These are phyloP conservation scores for Drosophila lini DNA, from an alignment of 1,140 invertebrate species.

Conservation along the genomic window DNA sequence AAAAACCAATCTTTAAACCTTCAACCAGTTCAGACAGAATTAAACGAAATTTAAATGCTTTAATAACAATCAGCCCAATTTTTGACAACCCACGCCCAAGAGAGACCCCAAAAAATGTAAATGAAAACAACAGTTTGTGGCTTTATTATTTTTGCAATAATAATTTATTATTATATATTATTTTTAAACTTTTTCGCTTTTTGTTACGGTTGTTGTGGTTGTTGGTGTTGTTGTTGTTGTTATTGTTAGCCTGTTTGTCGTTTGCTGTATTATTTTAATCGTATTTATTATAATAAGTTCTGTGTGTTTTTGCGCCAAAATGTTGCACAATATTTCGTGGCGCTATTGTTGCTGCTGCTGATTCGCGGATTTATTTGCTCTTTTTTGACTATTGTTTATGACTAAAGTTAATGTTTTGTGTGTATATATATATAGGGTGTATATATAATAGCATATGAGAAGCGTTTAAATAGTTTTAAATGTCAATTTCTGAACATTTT, in stretches of 20 bases:
- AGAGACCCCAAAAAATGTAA: conserved; percentile 13
- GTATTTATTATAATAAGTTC: conserved; percentile 73
- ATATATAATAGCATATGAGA: conserved; percentile 73
- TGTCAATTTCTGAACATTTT: conserved; percentile 66
- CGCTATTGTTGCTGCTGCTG: conserved; percentile 43
- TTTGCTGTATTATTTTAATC: conserved; percentile 62
- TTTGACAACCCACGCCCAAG: not conserved
- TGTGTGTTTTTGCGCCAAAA: conserved; percentile 58
- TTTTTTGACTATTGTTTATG: conserved; percentile 76
- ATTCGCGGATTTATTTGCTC: conserved; percentile 46
- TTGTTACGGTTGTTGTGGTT: conserved; percentile 46
- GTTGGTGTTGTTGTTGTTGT: conserved; percentile 43
- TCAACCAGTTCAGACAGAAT: not conserved
- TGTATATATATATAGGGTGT: conserved; percentile 58
- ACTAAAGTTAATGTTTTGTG: conserved; percentile 72
- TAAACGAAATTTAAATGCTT: conserved; percentile 8
- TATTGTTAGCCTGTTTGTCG: conserved; percentile 28
- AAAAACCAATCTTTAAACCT: not conserved
- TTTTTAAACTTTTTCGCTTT: conserved; percentile 78
- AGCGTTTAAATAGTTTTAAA: conserved; percentile 73
- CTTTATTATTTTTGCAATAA: conserved; percentile 72
- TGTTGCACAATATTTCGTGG: conserved; percentile 61
- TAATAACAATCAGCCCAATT: not conserved
- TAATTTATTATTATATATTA: conserved; percentile 81
- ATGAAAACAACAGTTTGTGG: conserved; percentile 37